Evolutionary conservation across 2,888 invertebrate genomes (phyloP), one percentile per base, ranked within the genome.

Genomic region (Leucoma salicis): DNA sequence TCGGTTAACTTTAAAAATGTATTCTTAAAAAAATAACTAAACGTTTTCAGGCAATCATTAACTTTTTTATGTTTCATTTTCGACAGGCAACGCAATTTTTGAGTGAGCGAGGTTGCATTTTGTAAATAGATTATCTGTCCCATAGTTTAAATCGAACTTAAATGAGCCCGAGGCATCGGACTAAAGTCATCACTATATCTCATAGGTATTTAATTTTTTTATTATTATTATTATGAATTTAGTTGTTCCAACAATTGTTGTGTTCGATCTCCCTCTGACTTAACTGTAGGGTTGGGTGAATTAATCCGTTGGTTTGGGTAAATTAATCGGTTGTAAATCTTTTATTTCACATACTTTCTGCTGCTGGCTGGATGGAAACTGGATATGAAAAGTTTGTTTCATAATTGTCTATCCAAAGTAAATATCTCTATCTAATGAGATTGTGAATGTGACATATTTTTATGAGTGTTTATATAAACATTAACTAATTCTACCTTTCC

Each of bases 171-270:
- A 66, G 49, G 54, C 48, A 54, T 65, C 69, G 78, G 81, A 70
- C 79, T 73, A 57, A 67, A 88, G 88, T 88, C 88, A 87, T 85
- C 83, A 82, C 70, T 83, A 80, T 88, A 87, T 87, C 88, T 89
- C 88, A 87, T 88, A 88, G 88, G 85, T 88, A 86, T 86, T 86
- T 86, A 87, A 86, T 79, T 82, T 79, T 84, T 82, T 84, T 80
- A 27, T 31, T 15, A 82, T 57, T 81, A 83, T 78, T 73, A 72
- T 78, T 81, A 80, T 75, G 12, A 12, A 29, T 81, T 82, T 79
- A 59, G 57, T 59, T 57, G 42, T 78, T 78, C 68, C 75, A 77
- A 74, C 78, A 77, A 66, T 87, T 83, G 83, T 83, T 78, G 54
- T 69, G 74, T 68, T 72, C 63, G 65, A 66, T 74, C 73, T 78